phyloP scores from a whole-genome alignment of 2,113 vertebrate genomes.

The Burhinus oedicnemus region DNA sequence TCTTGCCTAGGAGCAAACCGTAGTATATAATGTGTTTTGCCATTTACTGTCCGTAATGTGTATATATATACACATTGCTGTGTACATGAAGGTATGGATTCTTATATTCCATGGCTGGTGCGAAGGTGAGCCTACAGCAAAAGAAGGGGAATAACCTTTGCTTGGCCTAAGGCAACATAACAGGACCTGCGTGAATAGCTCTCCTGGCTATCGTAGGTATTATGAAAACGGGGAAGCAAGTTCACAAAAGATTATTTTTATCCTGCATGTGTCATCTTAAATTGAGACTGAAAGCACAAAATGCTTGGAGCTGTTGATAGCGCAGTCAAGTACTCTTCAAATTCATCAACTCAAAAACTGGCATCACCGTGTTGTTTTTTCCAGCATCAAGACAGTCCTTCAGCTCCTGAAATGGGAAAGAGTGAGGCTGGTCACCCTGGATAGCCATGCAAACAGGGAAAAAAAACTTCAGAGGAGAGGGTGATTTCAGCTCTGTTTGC shows the following conservation, averaged over 20 bases:
- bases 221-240: background rate
- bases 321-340: background rate
- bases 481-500: background rate
- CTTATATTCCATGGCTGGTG: rapidly evolving
- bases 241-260: background rate
- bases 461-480: background rate
- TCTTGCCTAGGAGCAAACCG: background rate
- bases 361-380: background rate
- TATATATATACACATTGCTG: rapidly evolving
- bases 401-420: background rate
- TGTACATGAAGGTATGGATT: background rate
- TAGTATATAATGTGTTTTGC: background rate
- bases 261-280: background rate
- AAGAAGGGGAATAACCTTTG: background rate
- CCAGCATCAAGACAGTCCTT: background rate
- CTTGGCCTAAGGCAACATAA: background rate
- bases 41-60: no score
- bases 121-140: background rate
- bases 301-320: background rate
- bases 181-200: rapidly evolving
- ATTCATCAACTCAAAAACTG: background rate
- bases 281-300: background rate
- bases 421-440: background rate
- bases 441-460: background rate
- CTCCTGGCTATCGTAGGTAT: background rate